A percentile compares a stretch with the other conserved stretches of the same genome.
These are phyloP conservation scores for Autographa gamma DNA, from an alignment of 2,888 invertebrate species.

Conservation along the genomic window DNA sequence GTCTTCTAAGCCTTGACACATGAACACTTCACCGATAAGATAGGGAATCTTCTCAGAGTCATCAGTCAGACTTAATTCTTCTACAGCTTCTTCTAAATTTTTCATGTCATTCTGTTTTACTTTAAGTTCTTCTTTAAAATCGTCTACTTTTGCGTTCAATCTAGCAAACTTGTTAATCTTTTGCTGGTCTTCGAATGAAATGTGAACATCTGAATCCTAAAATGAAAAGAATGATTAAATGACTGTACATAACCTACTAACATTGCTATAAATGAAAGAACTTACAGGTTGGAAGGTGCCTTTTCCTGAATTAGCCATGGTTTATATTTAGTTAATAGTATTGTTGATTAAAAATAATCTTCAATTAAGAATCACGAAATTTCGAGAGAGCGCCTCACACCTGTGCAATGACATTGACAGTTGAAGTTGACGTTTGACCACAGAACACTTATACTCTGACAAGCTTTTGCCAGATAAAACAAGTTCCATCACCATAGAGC, in stretches of 20 bases:
- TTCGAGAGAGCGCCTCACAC: constrained; percentile 1
- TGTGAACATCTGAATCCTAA: constrained; percentile 97
- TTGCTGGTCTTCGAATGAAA: constrained; percentile 98
- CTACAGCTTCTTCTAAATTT: constrained; percentile 97
- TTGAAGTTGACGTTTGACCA: neutral
- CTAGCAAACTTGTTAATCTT: constrained; percentile 99
- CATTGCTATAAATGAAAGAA: constrained; percentile 16
- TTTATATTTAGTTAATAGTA: constrained; percentile 11
- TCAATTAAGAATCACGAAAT: neutral
- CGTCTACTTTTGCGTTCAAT: constrained; percentile 97
- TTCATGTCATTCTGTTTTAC: constrained; percentile 96
- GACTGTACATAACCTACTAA: constrained; percentile 41
- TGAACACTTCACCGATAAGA: constrained; percentile 96
- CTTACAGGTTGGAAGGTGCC: constrained; percentile 92
- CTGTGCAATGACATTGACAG: neutral
- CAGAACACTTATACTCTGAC: too few species aligned
- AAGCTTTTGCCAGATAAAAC: too few species aligned
- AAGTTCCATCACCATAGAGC: too few species aligned
- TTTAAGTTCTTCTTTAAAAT: constrained; percentile 96
- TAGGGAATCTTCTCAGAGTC: constrained; percentile 94
- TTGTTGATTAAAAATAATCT: neutral
- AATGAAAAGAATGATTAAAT: constrained; percentile 20
- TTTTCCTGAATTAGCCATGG: constrained; percentile 87
- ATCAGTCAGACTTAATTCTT: constrained; percentile 94
- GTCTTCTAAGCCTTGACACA: constrained; percentile 93